phyloP scores from a whole-genome alignment of 2,888 invertebrate species.

The Tupiocoris notatus region DNA sequence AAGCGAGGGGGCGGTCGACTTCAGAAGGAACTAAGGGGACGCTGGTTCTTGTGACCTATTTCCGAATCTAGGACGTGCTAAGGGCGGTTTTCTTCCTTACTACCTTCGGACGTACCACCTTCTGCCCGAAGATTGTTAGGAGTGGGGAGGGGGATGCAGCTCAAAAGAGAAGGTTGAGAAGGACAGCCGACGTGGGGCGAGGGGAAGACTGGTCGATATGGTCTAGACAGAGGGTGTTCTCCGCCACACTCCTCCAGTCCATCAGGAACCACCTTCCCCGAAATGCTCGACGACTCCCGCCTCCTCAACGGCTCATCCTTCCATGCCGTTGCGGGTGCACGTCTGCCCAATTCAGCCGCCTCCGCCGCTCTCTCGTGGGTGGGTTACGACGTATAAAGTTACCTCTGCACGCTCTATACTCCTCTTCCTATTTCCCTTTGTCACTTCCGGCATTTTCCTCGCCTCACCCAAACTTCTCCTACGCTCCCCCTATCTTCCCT shows the following conservation, averaged over 20 bases:
- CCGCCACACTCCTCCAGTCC: neutral
- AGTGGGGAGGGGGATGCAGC: neutral
- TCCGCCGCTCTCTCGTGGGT: neutral
- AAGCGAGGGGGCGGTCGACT: neutral
- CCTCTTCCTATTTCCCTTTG: neutral
- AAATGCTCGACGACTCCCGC: neutral
- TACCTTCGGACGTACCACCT: neutral
- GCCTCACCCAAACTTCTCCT: neutral
- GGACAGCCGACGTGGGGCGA: neutral
- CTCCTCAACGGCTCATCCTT: neutral
- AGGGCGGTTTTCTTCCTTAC: slow-evolving; percentile 27
- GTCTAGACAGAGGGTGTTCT: slow-evolving; percentile 29
- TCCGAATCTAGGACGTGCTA: slow-evolving; percentile 38
- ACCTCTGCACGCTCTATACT: neutral
- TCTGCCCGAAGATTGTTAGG: slow-evolving; percentile 10
- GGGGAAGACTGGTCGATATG: slow-evolving; percentile 32
- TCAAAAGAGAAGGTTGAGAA: neutral
- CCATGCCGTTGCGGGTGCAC: slow-evolving; percentile 13
- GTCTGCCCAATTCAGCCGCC: slow-evolving; percentile 32
- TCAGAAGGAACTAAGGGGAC: neutral
- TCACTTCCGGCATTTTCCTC: neutral
- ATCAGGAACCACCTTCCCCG: neutral
- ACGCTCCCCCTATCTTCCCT: neutral
- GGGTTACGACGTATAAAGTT: slow-evolving; percentile 26
- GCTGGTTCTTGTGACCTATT: slow-evolving; percentile 30